Base-by-base conservation (phyloP, 2,888 invertebrate genomes). In the Miltochrista miniata region DNA sequence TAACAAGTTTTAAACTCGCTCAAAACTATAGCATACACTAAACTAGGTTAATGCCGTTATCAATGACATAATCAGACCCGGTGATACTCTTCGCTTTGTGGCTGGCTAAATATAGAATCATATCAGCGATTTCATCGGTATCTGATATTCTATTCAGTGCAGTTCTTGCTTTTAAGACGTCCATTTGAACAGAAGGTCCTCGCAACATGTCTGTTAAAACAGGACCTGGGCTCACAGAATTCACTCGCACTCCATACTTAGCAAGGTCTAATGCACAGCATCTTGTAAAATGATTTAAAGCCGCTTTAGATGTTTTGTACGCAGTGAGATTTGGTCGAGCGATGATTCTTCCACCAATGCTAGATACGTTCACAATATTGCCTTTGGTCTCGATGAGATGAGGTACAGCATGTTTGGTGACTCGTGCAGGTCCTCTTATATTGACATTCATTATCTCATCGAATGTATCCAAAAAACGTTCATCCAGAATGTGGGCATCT, bases 321-420 rank as follows among this genome's bases (percentile, higher is more conserved):
- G 65, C 14, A 18, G 51, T 33, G 3, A 13, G 96, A 96, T 31
- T 93, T 87, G 79, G 96, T 1, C 40, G 41, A 34, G 43, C 40
- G 0, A 97, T 95, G 75, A 96, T 29, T 0, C 10, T 39, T 0
- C 38, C 64, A 12, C 56, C 58, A 0, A 72, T 12, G 35, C 75
- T 75, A 0, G 74, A 74, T 0, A 76, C 53, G 31, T 79, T 79
- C 0, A 78, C 54, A 7, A 79, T 72, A 34, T 73, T 77, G 0
- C 76, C 76, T 56, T 72, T 72, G 1, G 67, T 61, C 49, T 67
- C 54, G 3, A 73, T 65, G 0, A 79, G 41, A 44, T 76, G 51
- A 0, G 73, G 73, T 1, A 57, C 57, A 12, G 73, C 73, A 1
- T 70, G 46, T 18, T 41, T 54, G 0, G 74, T 73, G 1, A 78